Conservation (phyloP, 2,113 vertebrate genomes). For the Diphyllodes magnificus region DNA sequence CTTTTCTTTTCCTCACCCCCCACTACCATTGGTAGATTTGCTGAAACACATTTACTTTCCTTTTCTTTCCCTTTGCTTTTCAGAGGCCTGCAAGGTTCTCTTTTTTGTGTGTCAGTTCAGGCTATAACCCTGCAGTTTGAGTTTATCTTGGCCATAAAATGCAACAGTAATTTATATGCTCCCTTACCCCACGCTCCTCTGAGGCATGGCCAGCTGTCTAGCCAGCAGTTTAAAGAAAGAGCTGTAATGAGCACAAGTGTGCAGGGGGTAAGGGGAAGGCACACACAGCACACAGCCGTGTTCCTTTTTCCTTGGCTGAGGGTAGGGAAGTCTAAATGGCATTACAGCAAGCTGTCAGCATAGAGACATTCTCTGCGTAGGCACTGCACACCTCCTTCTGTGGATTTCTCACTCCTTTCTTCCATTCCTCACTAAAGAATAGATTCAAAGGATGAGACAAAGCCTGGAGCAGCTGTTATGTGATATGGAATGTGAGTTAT, state of each 20-base stretch:
- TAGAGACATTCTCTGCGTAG: not conserved
- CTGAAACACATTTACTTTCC: constrained; percentile 38
- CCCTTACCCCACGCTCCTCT: constrained; percentile 50
- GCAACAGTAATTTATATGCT: constrained; percentile 75
- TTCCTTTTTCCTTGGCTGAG: constrained; percentile 44
- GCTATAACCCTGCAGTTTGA: constrained; percentile 68
- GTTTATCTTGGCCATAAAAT: constrained; percentile 78
- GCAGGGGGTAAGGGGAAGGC: constrained; percentile 1
- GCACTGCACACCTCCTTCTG: not conserved
- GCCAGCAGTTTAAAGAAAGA: constrained; percentile 74
- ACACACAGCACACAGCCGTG: not conserved
- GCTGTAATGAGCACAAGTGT: constrained; percentile 53
- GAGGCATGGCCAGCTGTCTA: constrained; percentile 75
- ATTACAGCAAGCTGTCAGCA: constrained; percentile 33
- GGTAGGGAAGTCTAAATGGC: constrained; percentile 36
- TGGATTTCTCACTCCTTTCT: constrained; percentile 26
- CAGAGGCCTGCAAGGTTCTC: constrained; percentile 21
- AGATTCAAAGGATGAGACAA: constrained; percentile 18
- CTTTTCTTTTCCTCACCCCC: not conserved
- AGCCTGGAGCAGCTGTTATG: constrained; percentile 3
- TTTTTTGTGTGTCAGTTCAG: constrained; percentile 52
- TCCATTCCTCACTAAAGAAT: constrained; percentile 29
- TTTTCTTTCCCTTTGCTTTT: constrained; percentile 34
- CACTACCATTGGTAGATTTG: not conserved
- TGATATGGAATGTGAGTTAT: not conserved